A percentile compares a stretch with the other conserved stretches of the same genome.
Conservation (phyloP, 1,140 invertebrate species). For the Sitophilus oryzae region DNA sequence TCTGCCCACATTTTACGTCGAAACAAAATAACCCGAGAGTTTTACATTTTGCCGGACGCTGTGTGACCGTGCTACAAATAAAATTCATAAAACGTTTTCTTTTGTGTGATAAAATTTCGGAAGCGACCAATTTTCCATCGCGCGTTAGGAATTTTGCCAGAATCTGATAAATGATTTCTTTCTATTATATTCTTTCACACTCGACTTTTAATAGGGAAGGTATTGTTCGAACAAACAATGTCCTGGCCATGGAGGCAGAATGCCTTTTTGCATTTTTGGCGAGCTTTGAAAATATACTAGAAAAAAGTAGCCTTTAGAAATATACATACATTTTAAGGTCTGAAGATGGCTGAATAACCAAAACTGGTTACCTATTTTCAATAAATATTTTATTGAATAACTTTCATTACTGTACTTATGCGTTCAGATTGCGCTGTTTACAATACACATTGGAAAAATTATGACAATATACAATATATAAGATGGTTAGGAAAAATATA, state of each 20-base stretch:
- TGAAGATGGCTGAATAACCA: no score
- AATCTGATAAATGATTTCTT: slow-evolving; percentile 18
- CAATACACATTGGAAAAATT: no score
- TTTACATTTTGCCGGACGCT: slow-evolving; percentile 16
- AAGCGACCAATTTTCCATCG: slow-evolving; percentile 19
- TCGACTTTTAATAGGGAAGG: slow-evolving; percentile 14
- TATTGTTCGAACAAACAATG: slow-evolving; percentile 5
- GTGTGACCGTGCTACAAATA: slow-evolving; percentile 16
- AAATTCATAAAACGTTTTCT: slow-evolving; percentile 20
- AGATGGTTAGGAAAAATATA: no score
- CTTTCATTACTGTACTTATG: no score
- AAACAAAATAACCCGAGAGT: slow-evolving; percentile 9
- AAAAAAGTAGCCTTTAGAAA: no score
- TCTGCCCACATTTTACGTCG: slow-evolving; percentile 19
- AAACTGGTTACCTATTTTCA: no score
- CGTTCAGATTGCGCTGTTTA: no score
- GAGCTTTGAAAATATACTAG: not conserved
- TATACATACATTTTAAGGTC: no score
- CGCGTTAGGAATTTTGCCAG: slow-evolving; percentile 9
- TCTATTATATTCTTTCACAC: slow-evolving; percentile 20
- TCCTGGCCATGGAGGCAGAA: not conserved
- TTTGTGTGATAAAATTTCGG: slow-evolving; percentile 21
- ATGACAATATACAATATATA: no score
- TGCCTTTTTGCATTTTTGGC: slow-evolving; percentile 3
- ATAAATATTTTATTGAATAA: no score